These are phyloP conservation scores for Lasioglossum vierecki DNA, from an alignment of 2,888 invertebrate genomes.

Conservation along the genomic window DNA sequence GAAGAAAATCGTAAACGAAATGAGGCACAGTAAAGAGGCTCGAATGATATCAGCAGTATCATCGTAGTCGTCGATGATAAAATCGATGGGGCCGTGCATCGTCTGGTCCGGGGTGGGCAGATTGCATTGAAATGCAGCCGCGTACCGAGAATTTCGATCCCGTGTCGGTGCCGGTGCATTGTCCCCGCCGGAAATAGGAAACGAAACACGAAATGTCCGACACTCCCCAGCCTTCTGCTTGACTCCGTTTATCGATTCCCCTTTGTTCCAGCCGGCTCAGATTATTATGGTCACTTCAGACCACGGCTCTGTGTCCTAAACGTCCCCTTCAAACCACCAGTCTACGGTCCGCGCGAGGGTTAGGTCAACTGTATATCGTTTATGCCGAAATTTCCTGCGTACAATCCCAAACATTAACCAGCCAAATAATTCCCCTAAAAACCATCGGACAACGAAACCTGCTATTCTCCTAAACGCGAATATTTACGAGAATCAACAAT, in stretches of 20 bases:
- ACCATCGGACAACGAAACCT: background rate
- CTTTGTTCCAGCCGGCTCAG: conserved; percentile 50
- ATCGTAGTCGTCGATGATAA: conserved; percentile 36
- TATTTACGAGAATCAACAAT: too few relatives aligned
- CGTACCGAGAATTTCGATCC: conserved; percentile 62
- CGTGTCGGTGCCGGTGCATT: conserved; percentile 60
- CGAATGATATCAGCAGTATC: conserved; percentile 37
- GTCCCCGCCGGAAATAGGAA: conserved; percentile 67
- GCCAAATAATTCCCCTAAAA: background rate
- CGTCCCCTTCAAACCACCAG: conserved; percentile 7
- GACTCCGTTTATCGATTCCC: conserved; percentile 56
- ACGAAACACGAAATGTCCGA: conserved; percentile 66
- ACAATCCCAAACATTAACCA: background rate
- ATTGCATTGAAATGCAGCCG: conserved; percentile 55
- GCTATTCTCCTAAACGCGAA: background rate
- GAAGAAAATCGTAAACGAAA: background rate
- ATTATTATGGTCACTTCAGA: conserved; percentile 53
- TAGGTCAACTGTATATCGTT: background rate
- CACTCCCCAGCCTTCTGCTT: conserved; percentile 22
- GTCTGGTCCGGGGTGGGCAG: conserved; percentile 32
- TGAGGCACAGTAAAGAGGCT: background rate
- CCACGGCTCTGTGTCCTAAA: conserved; percentile 11
- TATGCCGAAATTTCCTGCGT: background rate
- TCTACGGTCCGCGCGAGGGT: background rate
- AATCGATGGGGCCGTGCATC: conserved; percentile 54